Evolutionary conservation across 2,888 invertebrate species (phyloP).

Genomic region (Listrodromus nycthemerus): DNA sequence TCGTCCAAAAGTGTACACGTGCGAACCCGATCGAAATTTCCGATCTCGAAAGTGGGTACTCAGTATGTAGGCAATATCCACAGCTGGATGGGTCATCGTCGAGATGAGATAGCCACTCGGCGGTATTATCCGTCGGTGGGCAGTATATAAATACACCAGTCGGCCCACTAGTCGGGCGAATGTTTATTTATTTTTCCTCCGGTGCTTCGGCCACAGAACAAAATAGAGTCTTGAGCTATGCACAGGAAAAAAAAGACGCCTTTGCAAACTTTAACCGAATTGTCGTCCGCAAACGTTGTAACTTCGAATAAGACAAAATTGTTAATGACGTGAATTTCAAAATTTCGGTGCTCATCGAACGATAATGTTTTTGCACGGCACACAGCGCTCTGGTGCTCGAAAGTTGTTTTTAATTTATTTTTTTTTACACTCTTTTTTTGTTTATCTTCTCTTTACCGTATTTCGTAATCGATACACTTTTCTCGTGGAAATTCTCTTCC

Average conservation of each 20-base stretch:
- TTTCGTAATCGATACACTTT: neutral
- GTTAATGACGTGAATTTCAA: too few relatives aligned
- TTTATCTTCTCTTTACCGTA: neutral
- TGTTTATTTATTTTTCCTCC: conserved; percentile 35
- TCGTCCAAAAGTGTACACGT: neutral
- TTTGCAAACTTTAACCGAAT: neutral
- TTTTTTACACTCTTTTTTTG: too few relatives aligned
- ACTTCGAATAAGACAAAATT: neutral
- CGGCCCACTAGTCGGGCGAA: conserved; percentile 5
- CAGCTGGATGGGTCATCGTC: conserved; percentile 50
- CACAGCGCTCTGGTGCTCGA: too few relatives aligned
- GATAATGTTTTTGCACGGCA: too few relatives aligned
- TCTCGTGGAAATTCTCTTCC: conserved; percentile 18
- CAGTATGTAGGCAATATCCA: conserved; percentile 12
- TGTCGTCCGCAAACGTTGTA: too few relatives aligned
- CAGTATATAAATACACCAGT: conserved; percentile 33
- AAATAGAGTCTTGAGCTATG: neutral
- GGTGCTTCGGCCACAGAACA: conserved; percentile 3
- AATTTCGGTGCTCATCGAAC: too few relatives aligned
- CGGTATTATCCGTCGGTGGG: conserved; percentile 4
- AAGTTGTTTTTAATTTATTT: too few relatives aligned
- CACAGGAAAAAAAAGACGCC: neutral
- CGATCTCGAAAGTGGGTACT: neutral
- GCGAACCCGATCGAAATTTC: neutral
- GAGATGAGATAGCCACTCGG: conserved; percentile 38